phyloP scores from a whole-genome alignment of 2,888 invertebrate species.

The Lamellibrachia satsuma region DNA sequence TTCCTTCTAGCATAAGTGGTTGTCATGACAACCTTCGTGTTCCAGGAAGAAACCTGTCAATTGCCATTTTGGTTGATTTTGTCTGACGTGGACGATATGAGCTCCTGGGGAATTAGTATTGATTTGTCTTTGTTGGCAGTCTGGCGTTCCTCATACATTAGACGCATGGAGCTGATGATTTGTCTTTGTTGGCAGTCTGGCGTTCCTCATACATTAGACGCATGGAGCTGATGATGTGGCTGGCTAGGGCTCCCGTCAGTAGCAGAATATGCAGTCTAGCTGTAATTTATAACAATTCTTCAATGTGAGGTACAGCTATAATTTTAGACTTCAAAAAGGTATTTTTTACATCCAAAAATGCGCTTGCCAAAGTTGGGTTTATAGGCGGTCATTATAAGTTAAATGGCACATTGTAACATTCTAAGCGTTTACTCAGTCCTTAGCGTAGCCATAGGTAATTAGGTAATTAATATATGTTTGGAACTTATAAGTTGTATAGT shows the following conservation, averaged over 20 bases:
- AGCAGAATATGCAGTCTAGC: background rate
- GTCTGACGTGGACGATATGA: background rate
- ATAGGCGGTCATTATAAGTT: background rate
- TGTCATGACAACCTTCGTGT: background rate
- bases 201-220: background rate
- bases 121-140: background rate
- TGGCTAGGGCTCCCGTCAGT: background rate
- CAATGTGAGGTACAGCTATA: background rate
- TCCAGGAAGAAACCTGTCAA: slow-evolving; percentile 1
- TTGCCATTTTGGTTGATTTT: slow-evolving; percentile 17
- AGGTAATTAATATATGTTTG: too few relatives aligned
- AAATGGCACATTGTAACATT: too few relatives aligned
- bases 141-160: background rate
- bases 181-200: background rate
- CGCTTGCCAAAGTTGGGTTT: background rate
- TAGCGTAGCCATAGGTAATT: too few relatives aligned
- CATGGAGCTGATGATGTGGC: background rate
- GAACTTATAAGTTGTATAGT: too few relatives aligned
- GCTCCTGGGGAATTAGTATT: background rate
- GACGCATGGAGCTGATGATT: background rate
- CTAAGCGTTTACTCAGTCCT: too few relatives aligned
- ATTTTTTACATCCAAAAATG: background rate
- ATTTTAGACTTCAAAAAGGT: background rate
- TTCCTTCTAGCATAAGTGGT: background rate
- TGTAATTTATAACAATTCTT: background rate